A percentile compares a stretch with the other conserved stretches of the same genome.
These are phyloP conservation scores for Epinotia ramella DNA, from an alignment of 2,888 invertebrate species.

Conservation along the genomic window DNA sequence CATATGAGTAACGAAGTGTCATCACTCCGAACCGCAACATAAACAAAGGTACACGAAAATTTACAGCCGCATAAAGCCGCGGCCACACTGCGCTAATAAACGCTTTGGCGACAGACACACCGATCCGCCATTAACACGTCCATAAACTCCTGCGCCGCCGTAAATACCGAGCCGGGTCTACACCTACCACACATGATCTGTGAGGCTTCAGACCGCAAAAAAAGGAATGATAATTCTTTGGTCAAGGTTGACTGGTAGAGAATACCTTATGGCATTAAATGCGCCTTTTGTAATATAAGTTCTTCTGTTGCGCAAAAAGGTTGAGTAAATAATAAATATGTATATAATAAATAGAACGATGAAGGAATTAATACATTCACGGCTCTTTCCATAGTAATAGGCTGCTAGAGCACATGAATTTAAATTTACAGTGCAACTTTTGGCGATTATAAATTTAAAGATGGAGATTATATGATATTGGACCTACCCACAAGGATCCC, in stretches of 20 bases:
- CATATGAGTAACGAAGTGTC: not conserved
- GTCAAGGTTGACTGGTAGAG: too few relatives aligned
- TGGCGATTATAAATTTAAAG: too few relatives aligned
- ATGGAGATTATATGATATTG: too few relatives aligned
- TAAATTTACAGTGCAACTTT: too few relatives aligned
- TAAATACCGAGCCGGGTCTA: conserved; percentile 52
- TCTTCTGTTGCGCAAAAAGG: too few relatives aligned
- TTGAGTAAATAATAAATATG: too few relatives aligned
- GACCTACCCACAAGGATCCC: too few relatives aligned
- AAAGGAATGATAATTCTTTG: too few relatives aligned
- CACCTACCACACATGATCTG: not conserved
- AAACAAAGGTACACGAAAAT: conserved; percentile 32
- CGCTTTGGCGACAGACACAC: conserved; percentile 63
- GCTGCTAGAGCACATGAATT: too few relatives aligned
- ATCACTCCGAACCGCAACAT: not conserved
- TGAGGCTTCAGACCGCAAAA: not conserved
- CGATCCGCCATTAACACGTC: conserved; percentile 59
- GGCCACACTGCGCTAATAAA: conserved; percentile 52
- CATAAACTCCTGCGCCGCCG: conserved; percentile 50
- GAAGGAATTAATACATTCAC: not conserved
- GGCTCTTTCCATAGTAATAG: too few relatives aligned
- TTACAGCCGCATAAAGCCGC: conserved; percentile 40
- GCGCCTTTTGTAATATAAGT: too few relatives aligned
- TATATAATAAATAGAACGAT: not conserved
- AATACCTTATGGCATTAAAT: too few relatives aligned